These are phyloP conservation scores for Dolichallabes microphthalmus DNA, from an alignment of 2,113 vertebrate species.

Conservation along the genomic window DNA sequence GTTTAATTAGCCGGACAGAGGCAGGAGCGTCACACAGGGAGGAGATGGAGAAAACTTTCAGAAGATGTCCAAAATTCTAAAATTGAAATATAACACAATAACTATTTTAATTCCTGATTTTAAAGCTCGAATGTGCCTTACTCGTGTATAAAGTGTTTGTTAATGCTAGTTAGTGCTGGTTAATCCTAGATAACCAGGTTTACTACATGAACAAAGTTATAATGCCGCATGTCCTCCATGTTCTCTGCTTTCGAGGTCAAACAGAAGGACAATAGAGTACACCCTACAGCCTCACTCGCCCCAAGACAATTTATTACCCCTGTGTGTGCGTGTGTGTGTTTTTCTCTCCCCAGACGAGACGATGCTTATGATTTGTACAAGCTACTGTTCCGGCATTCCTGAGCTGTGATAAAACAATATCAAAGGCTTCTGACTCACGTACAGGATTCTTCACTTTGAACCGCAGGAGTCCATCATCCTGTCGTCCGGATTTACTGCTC, in stretches of 20 bases:
- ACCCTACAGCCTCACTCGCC: not conserved
- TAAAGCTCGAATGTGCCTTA: not conserved
- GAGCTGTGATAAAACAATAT: conserved; percentile 29
- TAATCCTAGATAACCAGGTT: not conserved
- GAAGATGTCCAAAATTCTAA: not conserved
- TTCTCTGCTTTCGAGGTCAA: not conserved
- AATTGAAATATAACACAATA: not conserved
- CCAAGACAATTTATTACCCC: conserved; percentile 16
- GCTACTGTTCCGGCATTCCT: conserved; percentile 38
- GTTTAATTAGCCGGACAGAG: not conserved
- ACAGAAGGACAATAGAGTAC: not conserved
- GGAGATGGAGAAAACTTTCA: too few relatives aligned
- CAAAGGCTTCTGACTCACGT: conserved; percentile 16
- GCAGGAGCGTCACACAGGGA: not conserved
- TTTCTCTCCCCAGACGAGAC: not conserved
- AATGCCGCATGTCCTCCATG: not conserved
- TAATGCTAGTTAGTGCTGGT: not conserved
- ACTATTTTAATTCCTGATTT: not conserved
- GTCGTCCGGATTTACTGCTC: conserved; percentile 16
- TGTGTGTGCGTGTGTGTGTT: not conserved
- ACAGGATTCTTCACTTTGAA: conserved; percentile 19
- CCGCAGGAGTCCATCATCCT: not conserved
- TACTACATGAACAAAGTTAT: not conserved
- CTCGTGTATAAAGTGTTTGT: not conserved
- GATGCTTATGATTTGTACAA: conserved; percentile 39